These are phyloP conservation scores for Argyresthia goedartella DNA, from an alignment of 2,888 invertebrate genomes.

Conservation along the genomic window DNA sequence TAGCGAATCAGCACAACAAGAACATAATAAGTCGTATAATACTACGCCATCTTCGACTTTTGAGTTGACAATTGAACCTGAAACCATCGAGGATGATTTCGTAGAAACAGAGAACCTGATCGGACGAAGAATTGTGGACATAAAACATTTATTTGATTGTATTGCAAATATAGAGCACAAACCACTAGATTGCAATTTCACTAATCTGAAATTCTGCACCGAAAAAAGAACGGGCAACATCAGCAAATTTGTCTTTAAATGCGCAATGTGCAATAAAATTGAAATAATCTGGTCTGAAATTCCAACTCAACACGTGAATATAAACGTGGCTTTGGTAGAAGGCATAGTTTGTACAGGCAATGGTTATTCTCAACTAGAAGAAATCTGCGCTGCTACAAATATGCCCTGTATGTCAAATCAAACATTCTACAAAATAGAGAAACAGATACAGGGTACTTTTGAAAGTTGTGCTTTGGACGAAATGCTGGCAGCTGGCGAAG, in stretches of 20 bases:
- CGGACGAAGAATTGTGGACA: neutral
- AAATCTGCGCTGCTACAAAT: constrained; percentile 5
- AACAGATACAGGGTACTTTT: neutral
- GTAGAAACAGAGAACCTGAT: neutral
- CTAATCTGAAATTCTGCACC: neutral
- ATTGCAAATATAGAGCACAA: neutral
- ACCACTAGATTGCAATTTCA: neutral
- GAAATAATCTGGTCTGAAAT: neutral
- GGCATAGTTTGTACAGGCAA: constrained; percentile 4
- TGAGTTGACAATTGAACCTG: neutral
- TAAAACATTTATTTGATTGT: neutral
- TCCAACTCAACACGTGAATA: neutral
- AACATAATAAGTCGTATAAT: too few relatives aligned
- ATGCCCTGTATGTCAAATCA: constrained; percentile 7
- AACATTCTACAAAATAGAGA: constrained; percentile 2
- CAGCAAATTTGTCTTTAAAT: neutral
- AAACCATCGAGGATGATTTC: neutral
- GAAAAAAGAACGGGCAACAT: neutral
- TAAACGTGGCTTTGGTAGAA: neutral
- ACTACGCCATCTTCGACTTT: neutral
- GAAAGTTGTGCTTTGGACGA: constrained; percentile 6
- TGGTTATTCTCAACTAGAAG: constrained; percentile 7
- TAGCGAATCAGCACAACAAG: too few relatives aligned
- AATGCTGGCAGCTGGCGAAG: constrained; percentile 6
- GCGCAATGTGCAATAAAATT: neutral